Base-by-base conservation (phyloP, 2,113 vertebrate species). In the Corydoras maculifer region DNA sequence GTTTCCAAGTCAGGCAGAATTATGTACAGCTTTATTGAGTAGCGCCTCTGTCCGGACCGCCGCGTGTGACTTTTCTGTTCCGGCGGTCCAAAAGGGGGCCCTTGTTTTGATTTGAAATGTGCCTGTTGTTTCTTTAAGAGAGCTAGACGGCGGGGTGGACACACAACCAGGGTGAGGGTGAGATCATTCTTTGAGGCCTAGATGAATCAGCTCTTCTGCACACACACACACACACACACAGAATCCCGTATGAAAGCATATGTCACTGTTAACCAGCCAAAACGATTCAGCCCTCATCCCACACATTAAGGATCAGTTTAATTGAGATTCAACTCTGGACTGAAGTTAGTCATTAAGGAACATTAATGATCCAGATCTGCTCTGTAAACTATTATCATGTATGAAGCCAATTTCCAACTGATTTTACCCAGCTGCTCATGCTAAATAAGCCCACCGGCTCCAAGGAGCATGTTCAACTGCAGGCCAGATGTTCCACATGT, bases 71-170 rank as follows among this genome's bases (percentile, higher is more conserved):
- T 25, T 0, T 0, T 14, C 51, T 54, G 29, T 53, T 64, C 57
- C 51, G 43, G 31, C 64, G 25, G 51, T 55, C 54, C 43, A 31
- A 62, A 74, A 67, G 58, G 63, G 59, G 72, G 72, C 55, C 69
- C 64, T 69, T 80, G 78, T 80, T 80, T 77, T 69, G 65, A 75
- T 80, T 80, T 71, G 58, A 80, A 80, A 72, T 58, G 69, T 7
- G 9, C 15, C 5, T 25, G 73, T 48, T 72, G 72, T 80, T 74
- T 30, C 78, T 79, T 79, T 75, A 72, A 77, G 75, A 77, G 73
- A 57, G 64, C 55, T 49, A 72, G 69, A 78, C 31, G n/a, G 66
- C 69, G 66, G 71, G 66, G 62, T 59, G 55, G 60, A 68, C 31
- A 64, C 66, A 62, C 57, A 70, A 62, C 35, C 5, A 69, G 65